Percentiles rank a stretch among this genome's conserved stretches.
phyloP scores from a whole-genome alignment of 2,888 invertebrate species.

The Catocala nupta region DNA sequence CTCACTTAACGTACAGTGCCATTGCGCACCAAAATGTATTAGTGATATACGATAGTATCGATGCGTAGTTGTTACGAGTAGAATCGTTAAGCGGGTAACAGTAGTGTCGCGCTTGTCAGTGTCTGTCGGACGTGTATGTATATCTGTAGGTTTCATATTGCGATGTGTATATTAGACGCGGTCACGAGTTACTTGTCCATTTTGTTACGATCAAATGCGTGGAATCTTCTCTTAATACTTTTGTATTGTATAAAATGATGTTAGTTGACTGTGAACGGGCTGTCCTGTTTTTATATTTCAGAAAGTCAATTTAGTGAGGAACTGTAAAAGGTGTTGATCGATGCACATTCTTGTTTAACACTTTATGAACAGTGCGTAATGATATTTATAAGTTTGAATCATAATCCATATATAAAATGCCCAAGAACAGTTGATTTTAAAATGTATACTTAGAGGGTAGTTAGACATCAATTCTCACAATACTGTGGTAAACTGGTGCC shows the following conservation, averaged over 20 bases:
- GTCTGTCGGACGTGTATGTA: conserved; percentile 45
- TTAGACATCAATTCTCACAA: too few relatives aligned
- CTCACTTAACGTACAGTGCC: conserved; percentile 66
- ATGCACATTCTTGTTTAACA: too few relatives aligned
- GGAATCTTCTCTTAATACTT: not conserved
- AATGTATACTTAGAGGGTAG: too few relatives aligned
- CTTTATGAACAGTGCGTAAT: too few relatives aligned
- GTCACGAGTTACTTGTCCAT: conserved; percentile 2
- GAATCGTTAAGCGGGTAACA: conserved; percentile 55
- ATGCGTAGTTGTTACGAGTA: conserved; percentile 55
- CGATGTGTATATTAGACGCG: conserved; percentile 31
- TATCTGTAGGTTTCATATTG: conserved; percentile 50
- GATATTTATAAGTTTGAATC: too few relatives aligned
- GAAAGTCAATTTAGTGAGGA: too few relatives aligned
- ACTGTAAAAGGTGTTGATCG: too few relatives aligned
- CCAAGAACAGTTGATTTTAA: too few relatives aligned
- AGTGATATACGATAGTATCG: conserved; percentile 51
- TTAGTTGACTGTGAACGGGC: conserved; percentile 21
- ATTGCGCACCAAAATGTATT: conserved; percentile 73
- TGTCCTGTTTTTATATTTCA: too few relatives aligned
- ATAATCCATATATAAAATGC: too few relatives aligned
- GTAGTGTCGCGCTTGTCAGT: conserved; percentile 42
- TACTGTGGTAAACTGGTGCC: too few relatives aligned
- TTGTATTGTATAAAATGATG: not conserved
- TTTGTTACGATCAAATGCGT: not conserved